phyloP scores from a whole-genome alignment of 2,797 vertebrate genomes.

The Myotis daubentonii region DNA sequence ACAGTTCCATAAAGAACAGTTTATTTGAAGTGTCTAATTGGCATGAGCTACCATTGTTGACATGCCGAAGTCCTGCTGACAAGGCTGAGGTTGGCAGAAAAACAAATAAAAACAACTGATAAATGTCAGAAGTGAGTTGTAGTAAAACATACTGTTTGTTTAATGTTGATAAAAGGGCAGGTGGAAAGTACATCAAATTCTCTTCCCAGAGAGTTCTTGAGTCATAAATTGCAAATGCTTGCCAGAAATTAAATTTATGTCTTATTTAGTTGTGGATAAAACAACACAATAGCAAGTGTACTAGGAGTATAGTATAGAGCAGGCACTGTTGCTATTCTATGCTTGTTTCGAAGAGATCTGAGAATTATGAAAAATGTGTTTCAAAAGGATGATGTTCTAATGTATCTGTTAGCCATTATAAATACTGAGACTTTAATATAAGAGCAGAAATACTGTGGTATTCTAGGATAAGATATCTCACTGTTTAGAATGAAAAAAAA shows the following conservation, averaged over 20 bases:
- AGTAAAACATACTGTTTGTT: constrained; percentile 65
- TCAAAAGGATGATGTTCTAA: not conserved
- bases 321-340: not conserved
- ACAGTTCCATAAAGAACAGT: constrained; percentile 68
- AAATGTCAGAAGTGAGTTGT: constrained; percentile 68
- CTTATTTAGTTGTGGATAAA: constrained; percentile 51
- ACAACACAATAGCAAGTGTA: constrained; percentile 2
- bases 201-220: constrained; percentile 72
- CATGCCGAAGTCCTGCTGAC: constrained; percentile 71
- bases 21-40: constrained; percentile 77
- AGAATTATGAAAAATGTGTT: constrained; percentile 34
- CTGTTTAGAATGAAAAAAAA: not conserved
- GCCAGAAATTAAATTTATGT: constrained; percentile 66
- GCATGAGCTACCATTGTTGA: constrained; percentile 59
- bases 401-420: not conserved
- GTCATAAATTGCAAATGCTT: constrained; percentile 70
- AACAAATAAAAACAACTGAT: constrained; percentile 76
- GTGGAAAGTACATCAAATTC: constrained; percentile 71
- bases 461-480: not conserved
- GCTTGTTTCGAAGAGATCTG: not conserved
- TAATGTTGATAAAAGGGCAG: constrained; percentile 75
- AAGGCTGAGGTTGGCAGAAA: constrained; percentile 72
- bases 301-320: not conserved
- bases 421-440: constrained; percentile 25
- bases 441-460: not conserved